Percentiles rank a stretch among this genome's conserved stretches.
Conservation (phyloP, 2,888 invertebrate species). For the Fragum whitleyi region DNA sequence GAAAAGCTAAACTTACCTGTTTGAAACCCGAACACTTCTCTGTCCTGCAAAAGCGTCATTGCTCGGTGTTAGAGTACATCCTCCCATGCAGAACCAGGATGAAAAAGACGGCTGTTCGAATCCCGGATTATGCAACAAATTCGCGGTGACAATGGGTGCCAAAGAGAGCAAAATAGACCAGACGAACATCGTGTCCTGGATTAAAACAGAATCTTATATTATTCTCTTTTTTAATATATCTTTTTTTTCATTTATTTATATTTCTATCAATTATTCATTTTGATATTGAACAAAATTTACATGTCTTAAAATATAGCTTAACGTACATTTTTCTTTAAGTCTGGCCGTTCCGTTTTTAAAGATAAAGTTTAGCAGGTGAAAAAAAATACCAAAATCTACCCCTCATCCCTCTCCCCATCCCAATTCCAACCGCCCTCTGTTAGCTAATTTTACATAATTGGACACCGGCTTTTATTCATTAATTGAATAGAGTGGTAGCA, state of each 20-base stretch:
- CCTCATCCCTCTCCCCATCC: too few relatives aligned
- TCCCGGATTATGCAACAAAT: conserved; percentile 16
- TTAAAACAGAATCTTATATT: not conserved
- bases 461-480: too few relatives aligned
- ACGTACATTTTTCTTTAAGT: too few relatives aligned
- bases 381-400: too few relatives aligned
- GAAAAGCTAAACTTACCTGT: conserved; percentile 37
- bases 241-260: not conserved
- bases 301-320: too few relatives aligned
- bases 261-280: not conserved
- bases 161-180: not conserved
- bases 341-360: too few relatives aligned
- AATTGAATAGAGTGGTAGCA: too few relatives aligned
- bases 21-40: conserved; percentile 17
- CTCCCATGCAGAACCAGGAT: conserved; percentile 12
- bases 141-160: not conserved
- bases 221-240: not conserved
- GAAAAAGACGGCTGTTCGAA: conserved; percentile 13
- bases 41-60: conserved; percentile 22
- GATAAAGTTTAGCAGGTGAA: too few relatives aligned
- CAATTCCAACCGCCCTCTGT: too few relatives aligned
- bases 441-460: too few relatives aligned
- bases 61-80: conserved; percentile 26
- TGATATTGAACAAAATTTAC: too few relatives aligned
- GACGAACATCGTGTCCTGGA: not conserved